A percentile compares a stretch with the other conserved stretches of the same genome.
Conservation (phyloP, 2,113 vertebrate genomes). For the Nothoprocta pentlandii region DNA sequence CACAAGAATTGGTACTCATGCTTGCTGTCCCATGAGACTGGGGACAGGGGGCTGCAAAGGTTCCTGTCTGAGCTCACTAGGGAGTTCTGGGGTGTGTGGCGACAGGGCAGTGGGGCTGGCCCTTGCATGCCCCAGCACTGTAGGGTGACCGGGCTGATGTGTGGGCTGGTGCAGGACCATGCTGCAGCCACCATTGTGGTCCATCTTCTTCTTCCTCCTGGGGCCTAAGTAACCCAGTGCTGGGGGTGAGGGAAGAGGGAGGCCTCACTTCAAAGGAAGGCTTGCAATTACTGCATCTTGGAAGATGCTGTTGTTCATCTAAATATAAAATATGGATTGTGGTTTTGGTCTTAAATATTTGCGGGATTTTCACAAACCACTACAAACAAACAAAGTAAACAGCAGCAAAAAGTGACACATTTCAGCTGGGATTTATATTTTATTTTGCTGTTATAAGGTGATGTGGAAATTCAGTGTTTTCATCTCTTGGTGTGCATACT, state of each 20-base stretch:
- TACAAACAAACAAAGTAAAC: constrained; percentile 60
- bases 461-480: background rate
- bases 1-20: background rate
- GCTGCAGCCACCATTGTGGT: constrained; percentile 55
- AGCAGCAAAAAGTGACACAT: constrained; percentile 32
- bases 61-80: background rate
- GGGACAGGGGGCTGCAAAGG: background rate
- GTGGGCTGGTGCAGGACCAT: background rate
- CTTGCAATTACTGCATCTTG: constrained; percentile 2
- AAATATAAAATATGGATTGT: constrained; percentile 31
- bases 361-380: constrained; percentile 58
- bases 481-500: background rate
- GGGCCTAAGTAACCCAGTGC: constrained; percentile 53
- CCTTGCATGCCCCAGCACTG: background rate
- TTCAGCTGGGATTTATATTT: constrained; percentile 19
- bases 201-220: constrained; percentile 67
- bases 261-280: constrained; percentile 27
- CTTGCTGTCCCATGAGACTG: background rate
- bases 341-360: constrained; percentile 64
- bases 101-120: constrained; percentile 37
- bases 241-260: background rate
- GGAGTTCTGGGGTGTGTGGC: background rate
- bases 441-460: constrained; percentile 10
- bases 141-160: constrained; percentile 54
- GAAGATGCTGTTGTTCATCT: constrained; percentile 6